Evolutionary conservation across 2,113 vertebrate species (phyloP).

Genomic region (Dolichotis patagonum): DNA sequence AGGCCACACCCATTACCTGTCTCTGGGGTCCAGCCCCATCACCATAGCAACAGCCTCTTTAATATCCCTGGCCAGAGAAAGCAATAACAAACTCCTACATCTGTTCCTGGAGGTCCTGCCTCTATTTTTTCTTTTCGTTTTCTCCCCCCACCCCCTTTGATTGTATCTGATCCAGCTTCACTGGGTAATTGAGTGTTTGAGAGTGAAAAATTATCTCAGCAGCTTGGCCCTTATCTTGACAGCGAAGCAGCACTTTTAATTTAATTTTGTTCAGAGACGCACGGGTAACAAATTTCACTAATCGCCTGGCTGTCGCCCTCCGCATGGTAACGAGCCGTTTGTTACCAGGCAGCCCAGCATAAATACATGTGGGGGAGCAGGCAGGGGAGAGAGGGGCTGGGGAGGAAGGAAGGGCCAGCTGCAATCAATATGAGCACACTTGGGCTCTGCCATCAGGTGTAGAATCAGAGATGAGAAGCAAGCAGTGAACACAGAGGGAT

Average conservation of each 20-base stretch:
- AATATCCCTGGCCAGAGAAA: conserved; percentile 69
- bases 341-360: conserved; percentile 81
- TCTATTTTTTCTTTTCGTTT: conserved; percentile 70
- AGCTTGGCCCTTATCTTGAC: conserved; percentile 90
- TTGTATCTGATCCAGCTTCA: conserved; percentile 87
- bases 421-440: background rate
- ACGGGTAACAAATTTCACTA: conserved; percentile 90
- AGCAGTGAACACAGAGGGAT: background rate
- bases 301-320: conserved; percentile 86
- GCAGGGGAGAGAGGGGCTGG: background rate
- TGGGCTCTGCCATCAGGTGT: background rate
- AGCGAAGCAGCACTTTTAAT: conserved; percentile 90
- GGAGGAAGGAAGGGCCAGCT: background rate
- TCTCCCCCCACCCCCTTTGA: conserved; percentile 28
- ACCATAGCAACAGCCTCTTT: conserved; percentile 67
- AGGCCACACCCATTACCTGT: conserved; percentile 54
- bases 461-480: background rate
- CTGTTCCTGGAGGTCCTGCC: conserved; percentile 83
- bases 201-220: conserved; percentile 89
- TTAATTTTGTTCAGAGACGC: conserved; percentile 89
- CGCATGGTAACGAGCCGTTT: conserved; percentile 86
- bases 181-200: conserved; percentile 91
- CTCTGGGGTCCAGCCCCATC: conserved; percentile 17
- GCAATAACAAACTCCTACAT: conserved; percentile 85
- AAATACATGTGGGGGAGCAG: conserved; percentile 71